These are phyloP conservation scores for Montipora capitata DNA, from an alignment of 92 coral and sea anemone species.

Conservation along the genomic window DNA sequence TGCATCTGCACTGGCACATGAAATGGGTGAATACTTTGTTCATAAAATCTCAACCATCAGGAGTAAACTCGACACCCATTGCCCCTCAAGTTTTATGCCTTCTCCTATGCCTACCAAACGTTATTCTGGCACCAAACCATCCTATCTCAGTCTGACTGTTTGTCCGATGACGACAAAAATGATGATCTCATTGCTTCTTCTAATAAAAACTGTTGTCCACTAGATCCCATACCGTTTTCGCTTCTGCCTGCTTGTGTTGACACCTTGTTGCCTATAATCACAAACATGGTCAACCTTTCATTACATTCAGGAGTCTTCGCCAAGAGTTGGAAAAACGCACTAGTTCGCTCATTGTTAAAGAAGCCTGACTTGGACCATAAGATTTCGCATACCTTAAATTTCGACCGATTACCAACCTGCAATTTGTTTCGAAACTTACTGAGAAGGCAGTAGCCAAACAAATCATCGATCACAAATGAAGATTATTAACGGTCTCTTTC, in stretches of 20 bases:
- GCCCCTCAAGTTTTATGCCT: not conserved
- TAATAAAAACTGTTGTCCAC: conserved; percentile 33
- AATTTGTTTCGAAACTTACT: conserved; percentile 15
- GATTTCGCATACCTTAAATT: not conserved
- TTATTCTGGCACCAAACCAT: no score
- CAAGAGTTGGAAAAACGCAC: conserved; percentile 5
- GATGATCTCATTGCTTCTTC: not conserved
- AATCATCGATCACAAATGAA: not conserved
- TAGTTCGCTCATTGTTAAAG: conserved; percentile 10
- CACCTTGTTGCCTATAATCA: conserved; percentile 32
- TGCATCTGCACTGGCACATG: conserved; percentile 32
- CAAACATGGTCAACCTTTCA: conserved; percentile 58
- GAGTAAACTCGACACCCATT: not conserved
- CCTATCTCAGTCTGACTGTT: no score
- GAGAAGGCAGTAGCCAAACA: conserved; percentile 29
- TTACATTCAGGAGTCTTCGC: conserved; percentile 37
- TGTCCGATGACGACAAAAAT: no score
- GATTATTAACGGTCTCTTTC: conserved; percentile 2
- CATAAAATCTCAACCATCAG: conserved; percentile 12
- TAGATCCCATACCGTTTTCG: conserved; percentile 2
- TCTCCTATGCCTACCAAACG: conserved; percentile 14
- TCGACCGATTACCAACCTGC: conserved; percentile 34
- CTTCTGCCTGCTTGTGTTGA: conserved; percentile 28
- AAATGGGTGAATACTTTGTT: conserved; percentile 4
- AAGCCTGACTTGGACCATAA: not conserved